Base-by-base conservation (phyloP, 30 jellyfish, hydroid and myxozoan species). In the Turritopsis dohrnii region DNA sequence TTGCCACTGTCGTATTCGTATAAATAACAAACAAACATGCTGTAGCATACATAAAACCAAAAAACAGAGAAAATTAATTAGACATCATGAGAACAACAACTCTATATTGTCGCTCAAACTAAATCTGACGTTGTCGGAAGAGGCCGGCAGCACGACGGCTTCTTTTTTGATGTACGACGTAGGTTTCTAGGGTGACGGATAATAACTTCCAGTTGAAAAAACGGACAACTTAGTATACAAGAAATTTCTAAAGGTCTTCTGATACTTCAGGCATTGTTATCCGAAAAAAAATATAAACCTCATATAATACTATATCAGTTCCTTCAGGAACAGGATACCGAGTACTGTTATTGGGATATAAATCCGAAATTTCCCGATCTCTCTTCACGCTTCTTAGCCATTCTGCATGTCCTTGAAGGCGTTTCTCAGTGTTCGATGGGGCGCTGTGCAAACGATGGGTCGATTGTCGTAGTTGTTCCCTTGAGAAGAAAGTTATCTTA, bases 291-390 rank as follows among this genome's bases (percentile, higher is more conserved):
- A n/a, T n/a, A n/a, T n/a, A n/a, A n/a, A n/a, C n/a, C n/a, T n/a
- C n/a, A n/a, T n/a, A n/a, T n/a, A n/a, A n/a, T n/a, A n/a, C n/a
- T n/a, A n/a, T n/a, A n/a, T n/a, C n/a, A n/a, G n/a, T n/a, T n/a
- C n/a, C n/a, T n/a, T 69, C 30, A 69, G 19, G 23, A 0, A 69
- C 16, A 69, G 9, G 77, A 1, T n/a, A 69, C 28, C 9, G 0
- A 7, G 30, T 7, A 69, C 77, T 17, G 77, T 27, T 69, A 19
- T 8, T 41, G 60, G n/a, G n/a, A n/a, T n/a, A n/a, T n/a, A n/a
- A n/a, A n/a, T 79, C 85, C 81, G 27, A n/a, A n/a, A n/a, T 19
- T 31, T 54, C 87, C 26, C 88, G 85, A 23, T 81, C 88, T 29
- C 85, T 81, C 23, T 66, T 54, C 54, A 79, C 86, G 41, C 21